Base-by-base conservation (phyloP, 2,797 vertebrate genomes). In the Carduelis carduelis region DNA sequence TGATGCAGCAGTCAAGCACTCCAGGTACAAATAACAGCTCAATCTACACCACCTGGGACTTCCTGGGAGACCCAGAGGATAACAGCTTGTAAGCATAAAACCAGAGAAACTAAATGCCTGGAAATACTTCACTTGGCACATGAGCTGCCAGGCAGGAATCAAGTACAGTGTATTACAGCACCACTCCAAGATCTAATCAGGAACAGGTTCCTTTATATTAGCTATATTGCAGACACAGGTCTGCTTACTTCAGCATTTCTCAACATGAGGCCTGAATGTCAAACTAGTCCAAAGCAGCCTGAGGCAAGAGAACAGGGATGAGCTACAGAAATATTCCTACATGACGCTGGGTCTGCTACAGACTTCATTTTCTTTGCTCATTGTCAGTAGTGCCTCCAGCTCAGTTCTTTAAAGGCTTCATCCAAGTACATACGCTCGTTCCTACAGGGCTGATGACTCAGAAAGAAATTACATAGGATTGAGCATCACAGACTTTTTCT, bases 191-290 rank as follows among this genome's bases (percentile, higher is more conserved):
- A 93, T 89, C 50, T 94, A n/a, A 86, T 72, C 80, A 65, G 28
- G 39, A 91, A 55, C 69, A 41, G 71, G 87, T 72, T 90, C 83
- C 47, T 56, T 68, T 78, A 17, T 60, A 60, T 70, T 28, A 30
- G 47, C 21, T 53, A 2, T 22, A 53, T 61, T 65, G 57, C 43
- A 83, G 71, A 69, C 47, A 47, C 65, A 69, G 39, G 28, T 56
- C 94, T 94, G 90, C 90, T 91, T 86, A 82, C 77, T 72, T 84
- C 83, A 94, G 91, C 94, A 84, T 95, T 94, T 95, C 74, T 46
- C 80, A 86, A 56, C 46, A 11, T 9, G 32, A 83, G 52, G 83
- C 41, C 72, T 63, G 23, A 87, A 50, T 72, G 93, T 83, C 93
- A 95, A 93, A 89, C 47, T 21, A 88, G 80, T 83, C 74, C 91